phyloP scores from a whole-genome alignment of 2,113 vertebrate genomes.

The Onychostruthus taczanowskii region DNA sequence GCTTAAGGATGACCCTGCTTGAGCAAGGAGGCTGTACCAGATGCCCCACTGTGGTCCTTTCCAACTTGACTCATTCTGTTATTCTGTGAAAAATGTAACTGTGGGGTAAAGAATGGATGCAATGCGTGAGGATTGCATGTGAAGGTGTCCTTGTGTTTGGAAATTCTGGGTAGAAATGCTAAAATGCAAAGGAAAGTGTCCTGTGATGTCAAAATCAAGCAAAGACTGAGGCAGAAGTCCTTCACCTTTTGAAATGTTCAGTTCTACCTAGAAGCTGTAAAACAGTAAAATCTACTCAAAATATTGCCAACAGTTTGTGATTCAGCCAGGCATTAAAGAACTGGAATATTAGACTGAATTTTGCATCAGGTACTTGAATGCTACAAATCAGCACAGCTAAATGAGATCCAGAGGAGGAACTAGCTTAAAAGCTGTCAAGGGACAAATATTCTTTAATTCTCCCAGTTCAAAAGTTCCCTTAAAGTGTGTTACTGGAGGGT shows the following conservation, averaged over 20 bases:
- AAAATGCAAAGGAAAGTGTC: background rate
- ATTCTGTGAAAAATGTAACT: background rate
- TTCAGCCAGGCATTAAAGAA: background rate
- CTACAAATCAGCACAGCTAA: background rate
- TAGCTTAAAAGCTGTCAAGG: background rate
- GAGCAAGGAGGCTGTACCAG: background rate
- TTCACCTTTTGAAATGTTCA: background rate
- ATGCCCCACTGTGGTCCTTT: background rate
- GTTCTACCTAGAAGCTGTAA: background rate
- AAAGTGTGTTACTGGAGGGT: background rate
- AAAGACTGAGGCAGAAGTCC: background rate
- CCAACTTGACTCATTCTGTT: background rate
- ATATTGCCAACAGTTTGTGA: background rate
- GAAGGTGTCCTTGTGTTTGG: background rate
- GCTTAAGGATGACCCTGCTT: background rate
- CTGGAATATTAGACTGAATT: background rate
- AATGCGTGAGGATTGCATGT: background rate
- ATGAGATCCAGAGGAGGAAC: background rate
- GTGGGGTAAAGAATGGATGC: background rate
- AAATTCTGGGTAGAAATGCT: background rate
- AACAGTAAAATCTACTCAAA: background rate
- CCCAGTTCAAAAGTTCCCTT: background rate
- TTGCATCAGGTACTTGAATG: background rate
- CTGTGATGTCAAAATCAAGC: background rate
- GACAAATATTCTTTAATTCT: background rate